Conservation (phyloP, 2,888 invertebrate genomes). For the Pheosia tremula region DNA sequence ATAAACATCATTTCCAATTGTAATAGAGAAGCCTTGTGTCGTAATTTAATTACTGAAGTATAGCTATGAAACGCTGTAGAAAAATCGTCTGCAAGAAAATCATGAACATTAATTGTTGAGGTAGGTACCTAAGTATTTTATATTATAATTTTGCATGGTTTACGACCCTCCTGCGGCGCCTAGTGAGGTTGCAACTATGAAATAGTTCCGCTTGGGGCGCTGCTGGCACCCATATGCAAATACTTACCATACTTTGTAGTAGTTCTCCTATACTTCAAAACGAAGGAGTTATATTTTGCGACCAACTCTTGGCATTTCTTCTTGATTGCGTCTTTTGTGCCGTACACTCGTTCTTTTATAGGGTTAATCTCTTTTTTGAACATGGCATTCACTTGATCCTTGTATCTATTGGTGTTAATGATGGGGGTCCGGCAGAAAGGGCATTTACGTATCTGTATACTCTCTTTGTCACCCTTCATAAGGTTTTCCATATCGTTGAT, state of each 20-base stretch:
- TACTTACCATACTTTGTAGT: conserved; percentile 26
- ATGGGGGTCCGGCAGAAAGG: conserved; percentile 86
- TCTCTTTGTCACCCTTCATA: conserved; percentile 59
- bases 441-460: conserved; percentile 71
- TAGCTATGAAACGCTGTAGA: neutral
- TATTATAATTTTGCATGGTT: no score
- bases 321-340: conserved; percentile 50
- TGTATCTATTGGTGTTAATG: conserved; percentile 83
- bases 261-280: conserved; percentile 14
- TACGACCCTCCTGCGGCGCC: no score
- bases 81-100: neutral
- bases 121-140: neutral
- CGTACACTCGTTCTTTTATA: conserved; percentile 69
- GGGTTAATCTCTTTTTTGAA: conserved; percentile 68
- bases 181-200: no score
- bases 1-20: conserved; percentile 56
- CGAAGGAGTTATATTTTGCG: conserved; percentile 22
- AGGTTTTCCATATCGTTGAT: conserved; percentile 72
- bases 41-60: conserved; percentile 19
- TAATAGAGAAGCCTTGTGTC: conserved; percentile 48
- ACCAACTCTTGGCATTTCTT: conserved; percentile 36
- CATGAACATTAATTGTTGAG: neutral
- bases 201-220: no score
- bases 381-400: conserved; percentile 74
- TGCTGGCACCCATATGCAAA: neutral